Conservation (phyloP, 2,113 vertebrate genomes). For the human (Homo sapiens) region GRCh38 chr2:201797501-201798000, state of each 20-base stretch:
- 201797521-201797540: neutral
- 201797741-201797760: neutral
- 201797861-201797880: neutral
- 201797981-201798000: neutral
- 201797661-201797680: neutral
- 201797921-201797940: neutral
- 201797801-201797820: neutral
- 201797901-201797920: neutral
- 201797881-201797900: neutral
- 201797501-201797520: neutral
- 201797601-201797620: neutral
- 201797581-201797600: neutral
- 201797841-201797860: neutral
- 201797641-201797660: neutral
- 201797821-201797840: neutral
- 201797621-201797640: neutral
- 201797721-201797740: neutral
- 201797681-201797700: neutral
- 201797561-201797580: neutral
- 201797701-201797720: neutral
- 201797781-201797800: slow-evolving; percentile 32
- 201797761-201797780: neutral
- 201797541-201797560: neutral
- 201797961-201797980: neutral
- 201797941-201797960: neutral